Conservation (phyloP, 2,888 invertebrate species). For the Andrena haemorrhoa region DNA sequence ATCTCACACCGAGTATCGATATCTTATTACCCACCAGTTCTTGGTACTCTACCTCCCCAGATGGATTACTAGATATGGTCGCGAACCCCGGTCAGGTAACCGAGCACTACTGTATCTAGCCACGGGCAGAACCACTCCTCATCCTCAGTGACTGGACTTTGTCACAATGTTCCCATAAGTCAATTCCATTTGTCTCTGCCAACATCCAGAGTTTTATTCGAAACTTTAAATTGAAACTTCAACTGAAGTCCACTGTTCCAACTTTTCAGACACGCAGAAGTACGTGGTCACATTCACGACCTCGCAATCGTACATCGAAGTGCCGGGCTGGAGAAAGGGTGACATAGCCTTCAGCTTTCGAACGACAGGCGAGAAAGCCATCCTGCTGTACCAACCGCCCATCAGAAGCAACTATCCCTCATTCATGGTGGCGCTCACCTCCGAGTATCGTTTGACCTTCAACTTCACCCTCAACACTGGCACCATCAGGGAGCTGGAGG, state of each 20-base stretch:
- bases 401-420: constrained; percentile 95
- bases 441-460: constrained; percentile 94
- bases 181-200: too few relatives aligned
- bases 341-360: constrained; percentile 97
- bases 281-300: constrained; percentile 98
- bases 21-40: too few relatives aligned
- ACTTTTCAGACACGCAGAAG: constrained; percentile 91
- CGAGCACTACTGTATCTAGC: too few relatives aligned
- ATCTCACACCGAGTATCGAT: too few relatives aligned
- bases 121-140: too few relatives aligned
- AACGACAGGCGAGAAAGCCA: constrained; percentile 95
- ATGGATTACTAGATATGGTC: too few relatives aligned
- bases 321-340: constrained; percentile 96
- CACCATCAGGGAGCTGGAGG: constrained; percentile 92
- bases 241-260: too few relatives aligned
- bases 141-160: too few relatives aligned
- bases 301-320: constrained; percentile 96
- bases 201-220: too few relatives aligned
- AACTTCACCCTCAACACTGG: constrained; percentile 95
- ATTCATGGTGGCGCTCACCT: constrained; percentile 95
- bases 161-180: too few relatives aligned
- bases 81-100: too few relatives aligned
- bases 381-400: constrained; percentile 95
- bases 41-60: too few relatives aligned
- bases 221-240: neutral